Evolutionary conservation across 2,113 vertebrate genomes (phyloP).

Genomic region (Corvus hawaiiensis): DNA sequence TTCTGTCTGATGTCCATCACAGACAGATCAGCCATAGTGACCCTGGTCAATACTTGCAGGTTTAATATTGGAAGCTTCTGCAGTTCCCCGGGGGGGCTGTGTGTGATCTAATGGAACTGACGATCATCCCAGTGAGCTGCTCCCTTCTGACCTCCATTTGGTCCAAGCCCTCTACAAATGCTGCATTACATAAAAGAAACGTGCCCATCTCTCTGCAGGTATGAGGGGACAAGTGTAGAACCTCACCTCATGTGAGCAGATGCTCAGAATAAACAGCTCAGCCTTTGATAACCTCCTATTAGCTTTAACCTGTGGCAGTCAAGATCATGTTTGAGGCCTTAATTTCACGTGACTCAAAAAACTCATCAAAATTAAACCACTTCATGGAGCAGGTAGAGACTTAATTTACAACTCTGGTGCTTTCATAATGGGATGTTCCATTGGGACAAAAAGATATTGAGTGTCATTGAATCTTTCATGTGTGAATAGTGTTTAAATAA

Average conservation of each 20-base stretch:
- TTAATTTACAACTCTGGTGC: background rate
- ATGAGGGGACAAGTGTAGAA: background rate
- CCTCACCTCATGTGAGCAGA: background rate
- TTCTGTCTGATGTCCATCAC: background rate
- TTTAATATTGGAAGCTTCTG: background rate
- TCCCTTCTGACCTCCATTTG: background rate
- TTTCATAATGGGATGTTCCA: background rate
- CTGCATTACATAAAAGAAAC: accelerated
- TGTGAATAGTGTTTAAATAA: background rate
- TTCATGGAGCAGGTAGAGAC: background rate
- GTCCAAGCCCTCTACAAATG: background rate
- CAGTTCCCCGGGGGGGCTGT: background rate
- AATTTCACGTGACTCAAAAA: background rate
- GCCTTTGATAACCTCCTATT: background rate
- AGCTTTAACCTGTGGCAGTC: background rate
- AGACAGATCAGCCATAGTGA: background rate
- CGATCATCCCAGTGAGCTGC: background rate
- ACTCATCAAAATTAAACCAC: background rate
- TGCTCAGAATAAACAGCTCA: background rate
- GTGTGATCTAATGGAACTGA: background rate
- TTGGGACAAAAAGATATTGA: background rate
- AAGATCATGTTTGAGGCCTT: background rate
- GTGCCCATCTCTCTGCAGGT: background rate
- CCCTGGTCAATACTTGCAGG: background rate
- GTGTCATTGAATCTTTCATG: background rate